Evolutionary conservation across 2,797 vertebrate species (phyloP).

Genomic region (Pelodytes ibericus): DNA sequence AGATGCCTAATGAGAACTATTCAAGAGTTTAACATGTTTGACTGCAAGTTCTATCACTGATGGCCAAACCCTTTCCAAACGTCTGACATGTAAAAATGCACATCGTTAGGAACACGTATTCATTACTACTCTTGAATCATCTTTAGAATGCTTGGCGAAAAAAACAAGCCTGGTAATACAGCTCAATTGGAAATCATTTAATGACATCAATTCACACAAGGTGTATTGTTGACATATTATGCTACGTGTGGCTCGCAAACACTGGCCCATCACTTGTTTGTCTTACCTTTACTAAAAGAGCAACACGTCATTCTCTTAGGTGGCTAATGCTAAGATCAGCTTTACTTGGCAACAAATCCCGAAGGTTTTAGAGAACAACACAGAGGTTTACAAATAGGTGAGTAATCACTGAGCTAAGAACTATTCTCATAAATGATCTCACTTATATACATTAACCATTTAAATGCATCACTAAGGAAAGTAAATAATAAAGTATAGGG

Average conservation of each 20-base stretch:
- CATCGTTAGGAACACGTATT: not conserved
- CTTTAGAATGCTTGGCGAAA: not conserved
- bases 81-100: not conserved
- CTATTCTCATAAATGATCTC: conserved; percentile 39
- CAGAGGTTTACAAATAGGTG: conserved; percentile 35
- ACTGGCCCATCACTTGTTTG: not conserved
- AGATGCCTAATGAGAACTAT: too few relatives aligned
- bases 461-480: too few relatives aligned
- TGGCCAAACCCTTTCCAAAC: not conserved
- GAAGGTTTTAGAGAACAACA: conserved; percentile 12
- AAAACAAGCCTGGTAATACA: not conserved
- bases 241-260: not conserved
- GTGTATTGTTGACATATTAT: not conserved
- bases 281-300: conserved; percentile 7
- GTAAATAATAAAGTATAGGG: too few relatives aligned
- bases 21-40: too few relatives aligned
- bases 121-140: not conserved
- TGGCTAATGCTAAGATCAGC: not conserved
- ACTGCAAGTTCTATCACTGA: too few relatives aligned
- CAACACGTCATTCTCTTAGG: conserved; percentile 1
- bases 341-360: conserved; percentile 49
- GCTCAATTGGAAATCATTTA: not conserved
- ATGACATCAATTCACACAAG: conserved; percentile 34
- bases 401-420: conserved; percentile 35
- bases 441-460: conserved; percentile 4